These are phyloP conservation scores for Globia sparganii DNA, from an alignment of 2,888 invertebrate species.

Conservation along the genomic window DNA sequence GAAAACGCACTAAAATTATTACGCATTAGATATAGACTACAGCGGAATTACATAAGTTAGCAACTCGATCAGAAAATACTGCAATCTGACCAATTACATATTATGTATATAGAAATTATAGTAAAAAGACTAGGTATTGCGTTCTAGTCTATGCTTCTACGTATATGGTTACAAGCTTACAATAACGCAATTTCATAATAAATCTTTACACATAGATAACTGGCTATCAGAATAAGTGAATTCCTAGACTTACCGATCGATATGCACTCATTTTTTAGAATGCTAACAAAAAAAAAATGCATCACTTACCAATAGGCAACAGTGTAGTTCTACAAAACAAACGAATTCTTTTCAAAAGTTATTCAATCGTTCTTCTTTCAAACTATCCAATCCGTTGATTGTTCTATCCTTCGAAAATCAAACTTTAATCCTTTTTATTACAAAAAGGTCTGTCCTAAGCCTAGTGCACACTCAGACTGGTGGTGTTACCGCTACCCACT, in stretches of 20 bases:
- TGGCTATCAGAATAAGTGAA: neutral
- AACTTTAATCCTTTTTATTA: conserved; percentile 31
- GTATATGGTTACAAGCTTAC: conserved; percentile 4
- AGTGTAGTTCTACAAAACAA: conserved; percentile 4
- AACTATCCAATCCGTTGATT: conserved; percentile 1
- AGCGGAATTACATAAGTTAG: neutral
- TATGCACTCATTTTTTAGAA: neutral
- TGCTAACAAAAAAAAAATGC: neutral
- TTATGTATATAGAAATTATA: neutral
- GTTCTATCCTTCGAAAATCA: conserved; percentile 23
- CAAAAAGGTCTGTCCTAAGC: conserved; percentile 52
- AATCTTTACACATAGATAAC: neutral
- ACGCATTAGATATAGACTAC: neutral
- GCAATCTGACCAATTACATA: neutral
- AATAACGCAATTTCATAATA: conserved; percentile 20
- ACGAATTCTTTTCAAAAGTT: neutral
- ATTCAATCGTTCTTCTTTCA: conserved; percentile 10
- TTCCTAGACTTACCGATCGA: neutral
- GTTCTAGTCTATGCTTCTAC: conserved; percentile 1
- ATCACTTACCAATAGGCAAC: conserved; percentile 31
- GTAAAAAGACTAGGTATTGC: conserved; percentile 11
- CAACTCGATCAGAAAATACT: neutral
- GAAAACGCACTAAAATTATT: neutral
- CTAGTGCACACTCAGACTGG: conserved; percentile 59
- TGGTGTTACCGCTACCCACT: conserved; percentile 42